These are phyloP conservation scores for Galago senegalensis DNA, from an alignment of 2,797 vertebrate genomes.

Conservation along the genomic window DNA sequence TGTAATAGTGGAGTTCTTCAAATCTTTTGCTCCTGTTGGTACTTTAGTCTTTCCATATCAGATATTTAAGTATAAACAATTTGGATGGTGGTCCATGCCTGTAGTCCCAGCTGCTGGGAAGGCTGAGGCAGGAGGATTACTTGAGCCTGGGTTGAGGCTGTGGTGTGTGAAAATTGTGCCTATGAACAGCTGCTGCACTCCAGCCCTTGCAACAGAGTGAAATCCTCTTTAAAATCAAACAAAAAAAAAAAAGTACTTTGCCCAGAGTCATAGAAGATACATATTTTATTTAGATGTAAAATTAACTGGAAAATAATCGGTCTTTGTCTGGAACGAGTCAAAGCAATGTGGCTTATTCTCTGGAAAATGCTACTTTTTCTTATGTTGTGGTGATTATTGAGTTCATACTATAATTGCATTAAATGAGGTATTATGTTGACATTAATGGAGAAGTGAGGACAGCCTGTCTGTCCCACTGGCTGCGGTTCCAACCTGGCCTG, in stretches of 20 bases:
- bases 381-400: not conserved
- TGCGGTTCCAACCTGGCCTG: not conserved
- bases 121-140: not conserved
- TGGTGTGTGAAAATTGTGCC: not conserved
- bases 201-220: not conserved
- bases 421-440: not conserved
- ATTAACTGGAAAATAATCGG: constrained; percentile 1
- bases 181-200: not conserved
- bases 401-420: not conserved
- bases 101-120: not conserved
- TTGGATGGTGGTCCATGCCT: not conserved
- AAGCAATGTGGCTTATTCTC: not conserved
- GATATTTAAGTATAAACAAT: not conserved
- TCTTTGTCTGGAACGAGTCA: not conserved
- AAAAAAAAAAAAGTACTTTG: not conserved
- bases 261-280: not conserved
- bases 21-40: not conserved
- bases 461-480: not conserved
- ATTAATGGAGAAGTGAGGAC: not conserved
- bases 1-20: not conserved
- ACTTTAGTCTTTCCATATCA: constrained; percentile 26
- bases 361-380: not conserved
- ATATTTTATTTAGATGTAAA: constrained; percentile 13
- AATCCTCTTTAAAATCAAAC: not conserved
- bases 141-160: not conserved